These are phyloP conservation scores for Microtus montanus DNA, from an alignment of 2,113 vertebrate genomes.

Conservation along the genomic window DNA sequence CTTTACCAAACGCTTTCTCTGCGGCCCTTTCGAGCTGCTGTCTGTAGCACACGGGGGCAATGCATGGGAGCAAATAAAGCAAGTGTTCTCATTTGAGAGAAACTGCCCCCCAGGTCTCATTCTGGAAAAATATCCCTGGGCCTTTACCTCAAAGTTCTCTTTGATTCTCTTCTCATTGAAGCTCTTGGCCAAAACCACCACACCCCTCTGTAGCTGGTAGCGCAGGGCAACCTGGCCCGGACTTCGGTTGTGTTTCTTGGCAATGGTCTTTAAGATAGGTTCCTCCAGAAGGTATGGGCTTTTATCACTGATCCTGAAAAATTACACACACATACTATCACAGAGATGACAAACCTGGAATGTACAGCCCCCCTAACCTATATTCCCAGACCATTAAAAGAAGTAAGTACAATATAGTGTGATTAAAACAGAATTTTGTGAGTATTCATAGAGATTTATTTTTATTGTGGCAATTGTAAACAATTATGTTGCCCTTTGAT, in stretches of 20 bases:
- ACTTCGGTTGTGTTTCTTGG: slow-evolving; percentile 37
- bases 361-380: not conserved
- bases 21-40: not conserved
- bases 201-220: slow-evolving; percentile 61
- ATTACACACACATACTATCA: not conserved
- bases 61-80: not conserved
- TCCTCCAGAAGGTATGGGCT: slow-evolving; percentile 56
- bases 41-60: not conserved
- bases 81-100: not conserved
- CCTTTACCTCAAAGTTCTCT: slow-evolving; percentile 72
- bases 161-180: slow-evolving; percentile 21
- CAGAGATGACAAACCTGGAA: not conserved
- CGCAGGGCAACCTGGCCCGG: slow-evolving; percentile 54
- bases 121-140: not conserved
- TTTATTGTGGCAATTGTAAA: not conserved
- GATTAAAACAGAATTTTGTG: not conserved
- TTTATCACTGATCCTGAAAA: slow-evolving; percentile 28
- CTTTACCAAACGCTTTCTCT: not conserved
- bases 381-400: not conserved
- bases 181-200: slow-evolving; percentile 71
- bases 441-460: not conserved
- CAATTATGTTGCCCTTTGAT: not conserved
- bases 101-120: not conserved
- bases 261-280: slow-evolving; percentile 49
- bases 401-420: not conserved